A percentile compares a stretch with the other conserved stretches of the same genome.
These are phyloP conservation scores for Oncorhynchus tshawytscha DNA, from an alignment of 2,113 vertebrate species.

Conservation along the genomic window DNA sequence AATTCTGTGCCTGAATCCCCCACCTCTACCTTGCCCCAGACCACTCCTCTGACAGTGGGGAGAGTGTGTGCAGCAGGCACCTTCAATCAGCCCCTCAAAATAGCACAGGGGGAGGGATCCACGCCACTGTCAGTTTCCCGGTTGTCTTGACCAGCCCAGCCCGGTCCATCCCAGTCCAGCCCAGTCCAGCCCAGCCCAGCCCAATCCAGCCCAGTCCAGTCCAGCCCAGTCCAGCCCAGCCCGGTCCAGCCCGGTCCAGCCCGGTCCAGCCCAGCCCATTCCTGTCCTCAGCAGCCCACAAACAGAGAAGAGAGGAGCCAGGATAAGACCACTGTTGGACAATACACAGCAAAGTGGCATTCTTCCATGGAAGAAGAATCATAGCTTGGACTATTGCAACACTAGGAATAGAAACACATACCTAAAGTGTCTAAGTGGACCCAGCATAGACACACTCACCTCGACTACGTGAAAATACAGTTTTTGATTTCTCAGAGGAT, in stretches of 20 bases:
- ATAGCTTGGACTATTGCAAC: neutral
- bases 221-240: too few species aligned
- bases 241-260: too few species aligned
- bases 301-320: slow-evolving; percentile 22
- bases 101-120: slow-evolving; percentile 75
- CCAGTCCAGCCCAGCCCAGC: too few species aligned
- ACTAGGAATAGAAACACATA: neutral
- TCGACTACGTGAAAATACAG: neutral
- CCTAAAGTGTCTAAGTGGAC: neutral
- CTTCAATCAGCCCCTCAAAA: slow-evolving; percentile 86
- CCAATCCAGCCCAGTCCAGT: too few species aligned
- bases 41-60: slow-evolving; percentile 62
- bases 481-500: neutral
- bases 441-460: slow-evolving; percentile 4
- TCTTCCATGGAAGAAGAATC: neutral
- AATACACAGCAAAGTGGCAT: neutral
- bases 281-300: slow-evolving; percentile 24
- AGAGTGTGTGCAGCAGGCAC: slow-evolving; percentile 61
- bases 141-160: slow-evolving; percentile 34
- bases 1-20: slow-evolving; percentile 62
- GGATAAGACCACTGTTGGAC: slow-evolving; percentile 11
- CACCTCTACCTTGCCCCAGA: slow-evolving; percentile 35
- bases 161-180: too few species aligned
- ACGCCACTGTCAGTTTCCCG: slow-evolving; percentile 54
- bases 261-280: too few species aligned